Percentiles rank a stretch among this genome's conserved stretches.
Evolutionary conservation across 2,113 vertebrate genomes (phyloP).

Genomic region (Anseranas semipalmata): DNA sequence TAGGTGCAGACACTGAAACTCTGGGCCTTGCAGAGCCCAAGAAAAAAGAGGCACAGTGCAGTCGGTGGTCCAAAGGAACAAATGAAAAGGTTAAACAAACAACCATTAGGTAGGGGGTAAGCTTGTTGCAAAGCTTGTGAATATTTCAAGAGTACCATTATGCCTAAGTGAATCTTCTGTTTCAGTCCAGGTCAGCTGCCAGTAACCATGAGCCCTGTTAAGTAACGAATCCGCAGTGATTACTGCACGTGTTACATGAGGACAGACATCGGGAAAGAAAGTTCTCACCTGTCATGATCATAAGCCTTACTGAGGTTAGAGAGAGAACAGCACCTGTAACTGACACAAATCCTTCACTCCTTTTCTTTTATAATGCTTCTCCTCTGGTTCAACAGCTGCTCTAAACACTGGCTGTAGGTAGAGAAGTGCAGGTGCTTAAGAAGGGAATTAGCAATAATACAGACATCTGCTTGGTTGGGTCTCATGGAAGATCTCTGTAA

Average conservation of each 20-base stretch:
- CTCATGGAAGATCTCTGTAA: constrained; percentile 36
- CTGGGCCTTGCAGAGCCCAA: neutral
- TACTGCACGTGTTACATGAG: neutral
- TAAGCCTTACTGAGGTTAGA: neutral
- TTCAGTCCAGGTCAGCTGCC: neutral
- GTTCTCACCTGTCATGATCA: neutral
- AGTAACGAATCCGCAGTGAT: neutral
- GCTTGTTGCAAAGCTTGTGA: neutral
- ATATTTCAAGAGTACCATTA: neutral
- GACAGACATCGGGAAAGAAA: neutral
- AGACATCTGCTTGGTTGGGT: constrained; percentile 39
- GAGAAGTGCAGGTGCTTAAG: neutral
- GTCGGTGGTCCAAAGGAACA: neutral
- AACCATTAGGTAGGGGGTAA: neutral
- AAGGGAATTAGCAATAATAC: neutral
- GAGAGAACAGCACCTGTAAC: neutral
- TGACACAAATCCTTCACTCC: neutral
- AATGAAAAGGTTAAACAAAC: neutral
- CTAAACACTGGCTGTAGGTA: neutral
- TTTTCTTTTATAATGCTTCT: neutral
- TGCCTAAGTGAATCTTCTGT: neutral
- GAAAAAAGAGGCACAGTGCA: neutral
- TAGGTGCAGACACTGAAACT: neutral
- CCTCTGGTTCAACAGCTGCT: neutral
- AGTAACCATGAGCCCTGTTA: neutral